Evolutionary conservation across 2,888 invertebrate genomes (phyloP).

Genomic region (Penaeus monodon): DNA sequence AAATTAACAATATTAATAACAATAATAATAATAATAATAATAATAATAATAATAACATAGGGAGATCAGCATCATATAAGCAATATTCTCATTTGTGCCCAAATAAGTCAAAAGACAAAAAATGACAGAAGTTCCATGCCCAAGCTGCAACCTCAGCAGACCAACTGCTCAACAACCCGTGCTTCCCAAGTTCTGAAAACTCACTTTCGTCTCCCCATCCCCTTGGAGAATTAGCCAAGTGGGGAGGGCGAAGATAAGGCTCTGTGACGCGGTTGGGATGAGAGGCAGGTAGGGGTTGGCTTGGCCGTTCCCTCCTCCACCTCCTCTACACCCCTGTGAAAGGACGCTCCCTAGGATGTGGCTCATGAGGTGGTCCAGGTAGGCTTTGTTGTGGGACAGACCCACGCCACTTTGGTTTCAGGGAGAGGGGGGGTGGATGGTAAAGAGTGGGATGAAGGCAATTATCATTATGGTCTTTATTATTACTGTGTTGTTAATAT

Average conservation of each 20-base stretch:
- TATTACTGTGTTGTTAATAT: too few species aligned
- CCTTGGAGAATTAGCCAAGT: slow-evolving; percentile 58
- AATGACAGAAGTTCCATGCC: too few species aligned
- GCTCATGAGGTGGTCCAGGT: slow-evolving; percentile 78
- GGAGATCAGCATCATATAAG: not conserved
- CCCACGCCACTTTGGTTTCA: slow-evolving; percentile 72
- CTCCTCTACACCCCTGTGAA: slow-evolving; percentile 19
- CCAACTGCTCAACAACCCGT: not conserved
- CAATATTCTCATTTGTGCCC: not conserved
- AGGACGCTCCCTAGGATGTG: slow-evolving; percentile 49
- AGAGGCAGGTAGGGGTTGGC: slow-evolving; percentile 47
- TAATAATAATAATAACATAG: too few species aligned
- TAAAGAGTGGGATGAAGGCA: too few species aligned
- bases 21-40: too few species aligned
- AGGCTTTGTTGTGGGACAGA: slow-evolving; percentile 73
- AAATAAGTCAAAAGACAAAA: not conserved
- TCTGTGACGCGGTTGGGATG: slow-evolving; percentile 19
- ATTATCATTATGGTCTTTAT: too few species aligned
- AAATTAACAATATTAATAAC: too few species aligned
- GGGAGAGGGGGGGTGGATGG: too few species aligned
- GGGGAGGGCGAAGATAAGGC: slow-evolving; percentile 44
- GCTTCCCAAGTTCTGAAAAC: not conserved
- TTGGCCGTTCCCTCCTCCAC: not conserved
- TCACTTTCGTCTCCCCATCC: slow-evolving; percentile 45
- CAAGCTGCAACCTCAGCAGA: too few species aligned